Conservation (phyloP, 2,113 vertebrate species). For the Laticauda laticaudata region DNA sequence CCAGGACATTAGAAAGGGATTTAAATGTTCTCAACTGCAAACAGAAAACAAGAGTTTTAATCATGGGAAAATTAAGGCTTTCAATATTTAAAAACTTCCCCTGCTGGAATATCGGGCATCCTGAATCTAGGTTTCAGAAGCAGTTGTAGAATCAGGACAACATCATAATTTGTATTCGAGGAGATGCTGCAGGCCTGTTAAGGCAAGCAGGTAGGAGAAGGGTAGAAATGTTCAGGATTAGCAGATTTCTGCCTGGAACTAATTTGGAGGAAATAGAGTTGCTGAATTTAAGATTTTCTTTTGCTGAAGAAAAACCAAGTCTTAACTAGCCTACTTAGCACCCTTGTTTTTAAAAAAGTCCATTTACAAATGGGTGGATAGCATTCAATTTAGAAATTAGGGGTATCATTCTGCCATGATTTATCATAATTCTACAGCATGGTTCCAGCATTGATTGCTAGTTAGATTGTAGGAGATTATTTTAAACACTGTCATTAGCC, state of each 20-base stretch:
- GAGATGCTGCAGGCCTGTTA: neutral
- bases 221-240: neutral
- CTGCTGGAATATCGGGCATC: neutral
- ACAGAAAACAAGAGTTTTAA: neutral
- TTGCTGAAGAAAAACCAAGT: neutral
- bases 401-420: neutral
- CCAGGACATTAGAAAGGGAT: neutral
- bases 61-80: neutral
- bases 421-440: neutral
- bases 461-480: neutral
- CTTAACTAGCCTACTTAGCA: neutral
- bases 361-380: neutral
- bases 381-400: neutral
- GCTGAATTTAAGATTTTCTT: neutral
- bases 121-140: neutral
- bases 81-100: neutral
- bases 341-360: neutral
- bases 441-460: neutral
- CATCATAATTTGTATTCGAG: neutral
- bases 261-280: neutral
- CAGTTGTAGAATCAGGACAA: neutral
- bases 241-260: neutral
- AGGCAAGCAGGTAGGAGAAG: neutral
- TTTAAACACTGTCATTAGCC: neutral
- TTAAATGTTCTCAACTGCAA: neutral